Base-by-base conservation (phyloP, 1,140 invertebrate species). In the Teleogryllus occipitalis region DNA sequence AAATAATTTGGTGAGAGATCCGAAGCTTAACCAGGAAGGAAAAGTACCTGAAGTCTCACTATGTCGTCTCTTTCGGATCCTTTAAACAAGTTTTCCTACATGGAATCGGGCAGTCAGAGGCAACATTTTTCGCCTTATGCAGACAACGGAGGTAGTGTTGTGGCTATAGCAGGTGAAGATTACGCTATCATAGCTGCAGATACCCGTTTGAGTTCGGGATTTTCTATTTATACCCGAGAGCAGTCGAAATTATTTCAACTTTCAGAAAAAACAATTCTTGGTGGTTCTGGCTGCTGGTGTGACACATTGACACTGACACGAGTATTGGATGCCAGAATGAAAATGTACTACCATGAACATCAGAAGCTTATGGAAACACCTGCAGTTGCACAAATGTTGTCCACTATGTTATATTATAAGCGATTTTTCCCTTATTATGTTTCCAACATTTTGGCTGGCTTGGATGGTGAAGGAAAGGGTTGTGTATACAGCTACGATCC, bases 351-450 rank as follows among this genome's bases (percentile, higher is more conserved):
- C 81, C 96, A 99, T 86, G 96, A 98, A 80, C 97, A 99, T 87
- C 92, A 97, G 83, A 97, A 97, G 85, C 88, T 91, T 7, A 99
- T 99, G 96, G 90, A 93, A 7, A 97, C 97, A 0, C 90, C 93
- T 80, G 97, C 98, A 14, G 90, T 96, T 18, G 96, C 98, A 18
- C 97, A 99, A 87, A 94, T 99, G 93, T 86, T 99, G 3, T 97
- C 98, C 0, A 98, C 95, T 8, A 94, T 98, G 89, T 88, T 99
- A 80, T 99, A 99, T 85, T 94, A 97, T 83, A 96, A 97, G 83
- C 90, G 98, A 81, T 99, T 99, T 86, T 99, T 99, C 86, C 98
- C 98, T 0, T 99, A 99, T 85, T 99, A 99, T 85, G 93, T 98
- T 12, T 95, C 94, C 48, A 99, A 98, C 85, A 92, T 99, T 48